These are phyloP conservation scores for Biston betularia DNA, from an alignment of 2,888 invertebrate genomes.

Conservation along the genomic window DNA sequence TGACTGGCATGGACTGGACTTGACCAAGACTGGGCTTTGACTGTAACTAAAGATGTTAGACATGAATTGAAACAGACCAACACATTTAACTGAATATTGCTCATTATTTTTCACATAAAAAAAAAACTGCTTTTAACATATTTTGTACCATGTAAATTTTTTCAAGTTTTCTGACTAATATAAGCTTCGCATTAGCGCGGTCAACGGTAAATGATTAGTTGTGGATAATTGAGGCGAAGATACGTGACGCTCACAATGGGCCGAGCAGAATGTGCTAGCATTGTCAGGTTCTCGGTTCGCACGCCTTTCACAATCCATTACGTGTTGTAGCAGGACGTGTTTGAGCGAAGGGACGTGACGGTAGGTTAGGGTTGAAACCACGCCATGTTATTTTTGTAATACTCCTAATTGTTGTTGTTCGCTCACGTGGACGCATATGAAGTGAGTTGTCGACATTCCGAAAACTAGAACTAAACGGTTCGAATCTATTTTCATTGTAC, in stretches of 20 bases:
- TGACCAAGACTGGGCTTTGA: too few species aligned
- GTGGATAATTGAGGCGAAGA: conserved; percentile 68
- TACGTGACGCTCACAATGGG: conserved; percentile 71
- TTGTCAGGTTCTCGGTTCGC: conserved; percentile 61
- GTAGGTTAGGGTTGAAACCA: conserved; percentile 48
- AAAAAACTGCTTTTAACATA: too few species aligned
- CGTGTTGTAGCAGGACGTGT: conserved; percentile 66
- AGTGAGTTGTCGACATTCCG: too few species aligned
- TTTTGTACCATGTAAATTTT: neutral
- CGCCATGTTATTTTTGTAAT: neutral
- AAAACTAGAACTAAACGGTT: too few species aligned
- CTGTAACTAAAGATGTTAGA: too few species aligned
- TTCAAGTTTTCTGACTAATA: neutral
- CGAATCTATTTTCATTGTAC: too few species aligned
- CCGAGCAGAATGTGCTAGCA: conserved; percentile 46
- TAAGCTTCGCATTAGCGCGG: conserved; percentile 41
- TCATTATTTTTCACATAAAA: too few species aligned
- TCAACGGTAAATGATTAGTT: conserved; percentile 63
- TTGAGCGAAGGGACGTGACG: conserved; percentile 48
- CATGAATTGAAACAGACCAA: too few species aligned
- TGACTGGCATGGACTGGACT: too few species aligned
- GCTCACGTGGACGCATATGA: too few species aligned
- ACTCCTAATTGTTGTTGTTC: too few species aligned
- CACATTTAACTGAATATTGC: too few species aligned
- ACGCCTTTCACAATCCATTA: conserved; percentile 78